A percentile compares a stretch with the other conserved stretches of the same genome.
Conservation (phyloP, 2,888 invertebrate genomes). For the Ophion ellenae region DNA sequence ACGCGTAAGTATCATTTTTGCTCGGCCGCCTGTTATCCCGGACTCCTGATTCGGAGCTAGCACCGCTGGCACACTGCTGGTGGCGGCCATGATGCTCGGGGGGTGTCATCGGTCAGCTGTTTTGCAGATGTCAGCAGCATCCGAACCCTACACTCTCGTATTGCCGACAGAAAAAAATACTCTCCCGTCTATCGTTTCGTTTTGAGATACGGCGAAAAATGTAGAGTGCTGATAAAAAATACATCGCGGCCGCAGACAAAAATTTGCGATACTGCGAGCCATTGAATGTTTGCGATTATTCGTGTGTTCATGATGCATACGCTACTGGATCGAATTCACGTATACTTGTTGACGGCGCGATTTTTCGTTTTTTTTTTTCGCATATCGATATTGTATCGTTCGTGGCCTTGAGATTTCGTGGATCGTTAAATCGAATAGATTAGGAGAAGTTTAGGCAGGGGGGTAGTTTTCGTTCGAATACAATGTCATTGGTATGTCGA, state of each 20-base stretch:
- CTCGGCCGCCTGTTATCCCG: slow-evolving; percentile 4
- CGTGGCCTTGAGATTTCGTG: neutral
- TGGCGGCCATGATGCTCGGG: slow-evolving; percentile 78
- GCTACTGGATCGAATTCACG: neutral
- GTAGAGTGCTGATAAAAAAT: neutral
- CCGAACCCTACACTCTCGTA: neutral
- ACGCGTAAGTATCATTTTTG: slow-evolving; percentile 26
- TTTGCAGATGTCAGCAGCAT: slow-evolving; percentile 61
- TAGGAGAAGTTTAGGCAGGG: neutral
- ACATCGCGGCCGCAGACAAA: neutral
- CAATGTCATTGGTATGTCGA: neutral
- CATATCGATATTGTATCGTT: neutral
- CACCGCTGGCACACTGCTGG: slow-evolving; percentile 66
- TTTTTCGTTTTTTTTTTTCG: neutral
- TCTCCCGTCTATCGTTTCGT: neutral
- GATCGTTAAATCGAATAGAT: neutral
- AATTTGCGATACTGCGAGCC: neutral
- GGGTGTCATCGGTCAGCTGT: slow-evolving; percentile 73
- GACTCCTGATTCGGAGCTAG: slow-evolving; percentile 26
- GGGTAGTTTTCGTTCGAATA: neutral
- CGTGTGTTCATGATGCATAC: neutral
- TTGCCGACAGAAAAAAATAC: neutral
- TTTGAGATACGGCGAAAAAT: neutral
- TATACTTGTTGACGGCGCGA: neutral
- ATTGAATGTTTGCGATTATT: neutral